phyloP scores from a whole-genome alignment of 2,888 invertebrate species.

The Asteroscopus sphinx region DNA sequence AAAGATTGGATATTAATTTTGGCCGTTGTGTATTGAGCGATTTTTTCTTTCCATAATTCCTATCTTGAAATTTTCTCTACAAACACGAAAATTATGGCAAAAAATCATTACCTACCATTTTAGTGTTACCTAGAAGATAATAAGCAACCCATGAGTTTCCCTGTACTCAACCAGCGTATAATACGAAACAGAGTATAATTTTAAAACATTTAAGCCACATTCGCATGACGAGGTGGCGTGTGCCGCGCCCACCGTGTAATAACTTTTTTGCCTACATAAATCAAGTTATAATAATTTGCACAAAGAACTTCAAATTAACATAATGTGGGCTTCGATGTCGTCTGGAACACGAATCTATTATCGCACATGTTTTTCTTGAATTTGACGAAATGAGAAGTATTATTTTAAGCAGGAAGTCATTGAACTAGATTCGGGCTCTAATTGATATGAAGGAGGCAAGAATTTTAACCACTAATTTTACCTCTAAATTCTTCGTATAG shows the following conservation, averaged over 20 bases:
- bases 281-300: slow-evolving; percentile 76
- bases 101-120: slow-evolving; percentile 23
- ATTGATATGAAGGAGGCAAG: too few relatives aligned
- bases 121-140: slow-evolving; percentile 17
- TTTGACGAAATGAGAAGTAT: background rate
- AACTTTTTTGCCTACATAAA: slow-evolving; percentile 73
- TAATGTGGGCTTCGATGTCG: slow-evolving; percentile 59
- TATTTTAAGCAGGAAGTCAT: too few relatives aligned
- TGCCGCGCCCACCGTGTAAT: slow-evolving; percentile 71
- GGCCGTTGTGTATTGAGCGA: too few relatives aligned
- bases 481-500: too few relatives aligned
- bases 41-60: too few relatives aligned
- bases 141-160: slow-evolving; percentile 8
- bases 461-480: too few relatives aligned
- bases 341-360: slow-evolving; percentile 49
- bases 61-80: too few relatives aligned
- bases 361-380: slow-evolving; percentile 25
- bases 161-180: slow-evolving; percentile 11
- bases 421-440: too few relatives aligned
- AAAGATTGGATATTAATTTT: too few relatives aligned
- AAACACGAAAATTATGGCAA: background rate
- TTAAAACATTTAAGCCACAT: slow-evolving; percentile 53
- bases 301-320: slow-evolving; percentile 73
- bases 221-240: slow-evolving; percentile 69
- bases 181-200: slow-evolving; percentile 45